These are phyloP conservation scores for Zhengitettix transpicula DNA, from an alignment of 2,888 invertebrate species.

Conservation along the genomic window DNA sequence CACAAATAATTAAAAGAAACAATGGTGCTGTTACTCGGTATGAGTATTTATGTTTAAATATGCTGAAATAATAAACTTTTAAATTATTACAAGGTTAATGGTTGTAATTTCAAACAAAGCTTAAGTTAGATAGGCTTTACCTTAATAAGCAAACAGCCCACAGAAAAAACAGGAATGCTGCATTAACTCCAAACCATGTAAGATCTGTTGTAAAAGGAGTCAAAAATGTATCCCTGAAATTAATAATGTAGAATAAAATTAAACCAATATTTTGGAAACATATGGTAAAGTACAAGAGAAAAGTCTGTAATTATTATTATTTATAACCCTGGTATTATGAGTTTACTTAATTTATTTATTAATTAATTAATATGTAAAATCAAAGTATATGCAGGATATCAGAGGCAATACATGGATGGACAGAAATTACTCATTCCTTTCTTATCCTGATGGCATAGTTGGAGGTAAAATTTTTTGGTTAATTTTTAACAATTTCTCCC, in stretches of 20 bases:
- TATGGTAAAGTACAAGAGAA: not conserved
- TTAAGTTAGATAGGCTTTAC: not conserved
- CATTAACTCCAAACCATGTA: conserved; percentile 45
- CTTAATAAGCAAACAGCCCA: conserved; percentile 42
- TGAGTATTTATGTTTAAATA: conserved; percentile 34
- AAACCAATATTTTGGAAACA: no score
- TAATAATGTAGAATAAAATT: not conserved
- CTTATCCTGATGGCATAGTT: no score
- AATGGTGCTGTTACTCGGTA: conserved; percentile 27
- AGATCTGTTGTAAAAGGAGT: conserved; percentile 41
- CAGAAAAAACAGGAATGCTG: conserved; percentile 41
- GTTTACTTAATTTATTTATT: not conserved
- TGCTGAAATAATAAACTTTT: conserved; percentile 12
- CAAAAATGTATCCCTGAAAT: conserved; percentile 35
- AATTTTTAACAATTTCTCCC: no score
- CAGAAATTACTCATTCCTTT: no score
- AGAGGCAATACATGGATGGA: no score
- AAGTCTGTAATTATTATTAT: not conserved
- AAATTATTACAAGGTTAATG: conserved; percentile 34
- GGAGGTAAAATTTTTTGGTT: no score
- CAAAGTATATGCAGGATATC: no score
- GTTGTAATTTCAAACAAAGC: not conserved
- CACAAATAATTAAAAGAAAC: conserved; percentile 26
- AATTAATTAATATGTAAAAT: no score
- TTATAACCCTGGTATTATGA: not conserved